These are phyloP conservation scores for Ochropleura plecta DNA, from an alignment of 2,888 invertebrate genomes.

Conservation along the genomic window DNA sequence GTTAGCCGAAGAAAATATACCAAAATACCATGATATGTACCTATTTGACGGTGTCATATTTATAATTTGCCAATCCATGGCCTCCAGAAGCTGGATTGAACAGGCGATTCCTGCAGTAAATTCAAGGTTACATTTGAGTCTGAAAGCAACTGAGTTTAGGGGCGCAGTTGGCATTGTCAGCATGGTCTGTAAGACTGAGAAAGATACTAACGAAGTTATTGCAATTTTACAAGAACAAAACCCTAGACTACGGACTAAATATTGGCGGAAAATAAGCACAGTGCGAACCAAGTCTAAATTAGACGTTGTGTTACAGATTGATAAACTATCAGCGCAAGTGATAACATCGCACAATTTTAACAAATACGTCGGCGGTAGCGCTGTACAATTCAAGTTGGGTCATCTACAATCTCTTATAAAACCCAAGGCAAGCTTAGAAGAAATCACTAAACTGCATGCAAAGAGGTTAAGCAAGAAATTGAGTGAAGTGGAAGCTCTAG, in stretches of 20 bases:
- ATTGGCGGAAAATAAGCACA: slow-evolving; percentile 84
- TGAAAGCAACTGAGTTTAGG: slow-evolving; percentile 85
- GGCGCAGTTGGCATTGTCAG: slow-evolving; percentile 86
- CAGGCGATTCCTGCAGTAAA: slow-evolving; percentile 72
- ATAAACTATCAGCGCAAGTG: slow-evolving; percentile 85
- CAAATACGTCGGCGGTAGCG: slow-evolving; percentile 71
- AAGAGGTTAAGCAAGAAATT: slow-evolving; percentile 56
- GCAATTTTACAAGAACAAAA: slow-evolving; percentile 79
- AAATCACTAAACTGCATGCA: slow-evolving; percentile 67
- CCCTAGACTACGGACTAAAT: slow-evolving; percentile 83
- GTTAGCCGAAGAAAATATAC: slow-evolving; percentile 69
- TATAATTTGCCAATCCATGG: slow-evolving; percentile 80
- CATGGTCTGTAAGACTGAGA: slow-evolving; percentile 78
- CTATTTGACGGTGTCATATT: slow-evolving; percentile 87
- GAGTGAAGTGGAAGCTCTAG: slow-evolving; percentile 41
- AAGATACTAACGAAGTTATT: slow-evolving; percentile 79
- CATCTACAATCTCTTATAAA: slow-evolving; percentile 81
- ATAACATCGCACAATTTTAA: slow-evolving; percentile 79
- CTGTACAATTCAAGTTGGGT: slow-evolving; percentile 82
- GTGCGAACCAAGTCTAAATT: slow-evolving; percentile 75
- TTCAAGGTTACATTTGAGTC: slow-evolving; percentile 70
- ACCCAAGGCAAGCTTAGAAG: slow-evolving; percentile 77
- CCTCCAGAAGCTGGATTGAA: slow-evolving; percentile 80
- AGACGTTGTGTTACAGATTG: slow-evolving; percentile 84
- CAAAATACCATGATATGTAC: slow-evolving; percentile 84